Percentiles rank a stretch among this genome's conserved stretches.
These are phyloP conservation scores for Aurelia aurita DNA, from an alignment of 30 jellyfish, hydroid and myxozoan species.

Conservation along the genomic window DNA sequence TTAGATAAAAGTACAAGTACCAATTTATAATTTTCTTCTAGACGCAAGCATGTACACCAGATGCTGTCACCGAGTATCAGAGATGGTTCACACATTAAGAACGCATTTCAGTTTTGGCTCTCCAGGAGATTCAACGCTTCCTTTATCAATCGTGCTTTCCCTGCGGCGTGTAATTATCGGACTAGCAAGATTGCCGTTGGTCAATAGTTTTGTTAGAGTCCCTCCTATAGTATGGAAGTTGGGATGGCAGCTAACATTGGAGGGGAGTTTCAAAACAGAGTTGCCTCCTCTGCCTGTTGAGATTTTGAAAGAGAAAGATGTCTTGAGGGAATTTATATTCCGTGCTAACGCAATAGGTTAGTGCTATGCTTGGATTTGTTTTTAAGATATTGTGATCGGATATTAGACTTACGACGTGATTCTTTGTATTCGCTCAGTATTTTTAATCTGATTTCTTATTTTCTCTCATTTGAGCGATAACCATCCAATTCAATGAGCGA, in stretches of 20 bases:
- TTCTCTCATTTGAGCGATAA: too few relatives aligned
- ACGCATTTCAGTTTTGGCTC: slow-evolving; percentile 32
- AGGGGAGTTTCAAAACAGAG: slow-evolving; percentile 84
- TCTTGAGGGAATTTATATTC: slow-evolving; percentile 85
- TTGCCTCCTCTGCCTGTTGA: slow-evolving; percentile 97
- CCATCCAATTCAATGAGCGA: too few relatives aligned
- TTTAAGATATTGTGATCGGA: neutral
- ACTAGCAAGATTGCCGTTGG: slow-evolving; percentile 87
- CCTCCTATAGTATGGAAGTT: slow-evolving; percentile 98
- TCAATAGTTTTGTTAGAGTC: slow-evolving; percentile 84
- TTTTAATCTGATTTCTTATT: too few relatives aligned
- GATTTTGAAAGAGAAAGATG: slow-evolving; percentile 92
- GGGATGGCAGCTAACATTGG: slow-evolving; percentile 89
- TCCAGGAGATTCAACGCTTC: slow-evolving; percentile 37
- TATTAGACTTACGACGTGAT: too few relatives aligned
- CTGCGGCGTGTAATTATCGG: slow-evolving; percentile 80
- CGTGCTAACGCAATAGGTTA: slow-evolving; percentile 88
- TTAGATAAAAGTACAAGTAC: too few relatives aligned
- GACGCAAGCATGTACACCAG: slow-evolving; percentile 57
- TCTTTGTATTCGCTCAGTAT: too few relatives aligned
- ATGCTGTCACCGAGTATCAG: slow-evolving; percentile 82
- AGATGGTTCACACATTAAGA: slow-evolving; percentile 79
- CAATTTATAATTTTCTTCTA: neutral
- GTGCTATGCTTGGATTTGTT: neutral
- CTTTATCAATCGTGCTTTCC: slow-evolving; percentile 51